Evolutionary conservation across 2,113 vertebrate genomes (phyloP).

Genomic region (Vimba vimba): DNA sequence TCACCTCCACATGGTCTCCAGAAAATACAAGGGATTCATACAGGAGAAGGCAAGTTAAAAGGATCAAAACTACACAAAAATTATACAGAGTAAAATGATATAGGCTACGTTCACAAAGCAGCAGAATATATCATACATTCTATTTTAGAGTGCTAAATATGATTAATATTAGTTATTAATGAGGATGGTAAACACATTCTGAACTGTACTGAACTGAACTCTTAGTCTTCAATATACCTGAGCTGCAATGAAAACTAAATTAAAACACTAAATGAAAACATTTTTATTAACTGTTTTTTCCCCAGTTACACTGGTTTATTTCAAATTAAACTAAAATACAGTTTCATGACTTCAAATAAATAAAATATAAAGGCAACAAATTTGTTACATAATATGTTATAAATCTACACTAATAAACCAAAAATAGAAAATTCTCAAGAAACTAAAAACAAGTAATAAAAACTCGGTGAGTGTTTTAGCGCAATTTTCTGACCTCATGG

Average conservation of each 20-base stretch:
- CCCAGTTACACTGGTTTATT: too few species aligned
- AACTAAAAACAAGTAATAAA: too few species aligned
- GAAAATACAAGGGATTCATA: background rate
- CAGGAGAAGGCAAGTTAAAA: background rate
- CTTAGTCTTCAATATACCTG: background rate
- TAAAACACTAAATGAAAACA: background rate
- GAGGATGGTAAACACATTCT: too few species aligned
- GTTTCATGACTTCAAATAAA: background rate
- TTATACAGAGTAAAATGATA: background rate
- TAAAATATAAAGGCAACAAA: background rate
- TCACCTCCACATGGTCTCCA: constrained; percentile 15
- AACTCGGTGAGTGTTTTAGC: too few species aligned
- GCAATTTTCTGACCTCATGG: too few species aligned
- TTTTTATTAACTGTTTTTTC: background rate
- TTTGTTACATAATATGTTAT: background rate
- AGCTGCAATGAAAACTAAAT: background rate
- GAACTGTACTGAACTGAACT: background rate
- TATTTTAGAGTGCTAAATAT: background rate
- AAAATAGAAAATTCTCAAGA: background rate
- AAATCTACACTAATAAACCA: background rate
- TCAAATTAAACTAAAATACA: background rate
- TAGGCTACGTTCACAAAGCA: background rate
- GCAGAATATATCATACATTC: background rate
- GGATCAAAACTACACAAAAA: background rate
- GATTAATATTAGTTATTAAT: background rate